phyloP scores from a whole-genome alignment of 2,113 vertebrate species.

The Ceyx cyanopectus region DNA sequence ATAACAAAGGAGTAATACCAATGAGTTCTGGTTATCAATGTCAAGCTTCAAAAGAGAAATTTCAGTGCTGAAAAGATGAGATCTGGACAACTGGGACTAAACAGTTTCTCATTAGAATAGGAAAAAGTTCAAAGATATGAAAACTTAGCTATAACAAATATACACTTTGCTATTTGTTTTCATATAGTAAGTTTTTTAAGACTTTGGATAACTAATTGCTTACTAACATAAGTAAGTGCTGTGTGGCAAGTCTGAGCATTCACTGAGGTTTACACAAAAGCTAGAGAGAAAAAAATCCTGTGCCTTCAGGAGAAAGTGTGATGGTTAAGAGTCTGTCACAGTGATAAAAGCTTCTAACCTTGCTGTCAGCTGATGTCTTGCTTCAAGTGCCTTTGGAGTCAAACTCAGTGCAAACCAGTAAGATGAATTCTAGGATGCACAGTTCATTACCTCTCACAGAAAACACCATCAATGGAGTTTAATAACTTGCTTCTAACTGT shows the following conservation, averaged over 20 bases:
- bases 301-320: not conserved
- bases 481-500: slow-evolving; percentile 18
- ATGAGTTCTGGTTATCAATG: slow-evolving; percentile 24
- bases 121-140: not conserved
- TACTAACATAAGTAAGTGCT: not conserved
- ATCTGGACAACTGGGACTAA: not conserved
- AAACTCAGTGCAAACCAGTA: not conserved
- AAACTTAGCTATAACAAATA: not conserved
- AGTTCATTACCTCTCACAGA: slow-evolving; percentile 14
- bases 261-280: not conserved
- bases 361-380: not conserved
- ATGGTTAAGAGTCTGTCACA: not conserved
- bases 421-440: not conserved
- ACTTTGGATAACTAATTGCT: not conserved
- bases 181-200: not conserved
- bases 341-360: not conserved
- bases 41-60: slow-evolving; percentile 15
- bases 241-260: not conserved
- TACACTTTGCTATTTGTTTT: not conserved
- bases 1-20: slow-evolving; percentile 25
- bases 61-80: not conserved
- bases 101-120: not conserved
- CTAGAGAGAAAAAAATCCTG: not conserved
- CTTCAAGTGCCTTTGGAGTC: not conserved
- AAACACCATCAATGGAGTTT: not conserved